These are phyloP conservation scores for Myotis vivesi DNA, from an alignment of 2,797 vertebrate species.

Conservation along the genomic window DNA sequence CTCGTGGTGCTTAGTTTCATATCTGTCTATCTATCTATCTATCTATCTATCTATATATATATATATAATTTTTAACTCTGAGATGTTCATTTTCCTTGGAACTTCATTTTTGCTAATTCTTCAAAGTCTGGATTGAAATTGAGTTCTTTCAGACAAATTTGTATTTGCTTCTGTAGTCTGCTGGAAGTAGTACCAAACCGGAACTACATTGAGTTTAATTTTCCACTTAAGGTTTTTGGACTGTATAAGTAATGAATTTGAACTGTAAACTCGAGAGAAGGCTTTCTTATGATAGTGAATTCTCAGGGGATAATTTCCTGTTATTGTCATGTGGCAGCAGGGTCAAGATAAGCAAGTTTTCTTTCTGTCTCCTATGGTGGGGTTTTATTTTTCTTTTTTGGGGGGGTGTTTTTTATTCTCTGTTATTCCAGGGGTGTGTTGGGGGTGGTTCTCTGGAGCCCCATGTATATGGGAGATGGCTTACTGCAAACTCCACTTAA, in stretches of 20 bases:
- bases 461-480: not conserved
- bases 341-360: not conserved
- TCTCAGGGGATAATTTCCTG: not conserved
- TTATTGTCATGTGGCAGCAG: not conserved
- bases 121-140: constrained; percentile 31
- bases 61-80: constrained; percentile 21
- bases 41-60: too few relatives aligned
- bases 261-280: not conserved
- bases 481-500: not conserved
- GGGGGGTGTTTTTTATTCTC: not conserved
- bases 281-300: not conserved
- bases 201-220: constrained; percentile 8
- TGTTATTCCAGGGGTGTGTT: not conserved
- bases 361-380: not conserved
- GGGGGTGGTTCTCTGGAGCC: not conserved
- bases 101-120: constrained; percentile 26
- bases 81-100: constrained; percentile 4
- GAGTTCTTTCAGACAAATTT: constrained; percentile 12
- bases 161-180: constrained; percentile 30
- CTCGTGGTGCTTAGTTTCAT: constrained; percentile 7
- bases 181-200: not conserved
- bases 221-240: constrained; percentile 7
- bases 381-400: not conserved
- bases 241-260: constrained; percentile 7
- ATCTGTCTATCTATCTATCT: not conserved